phyloP scores from a whole-genome alignment of 2,888 invertebrate genomes.

The Lingula anatina region DNA sequence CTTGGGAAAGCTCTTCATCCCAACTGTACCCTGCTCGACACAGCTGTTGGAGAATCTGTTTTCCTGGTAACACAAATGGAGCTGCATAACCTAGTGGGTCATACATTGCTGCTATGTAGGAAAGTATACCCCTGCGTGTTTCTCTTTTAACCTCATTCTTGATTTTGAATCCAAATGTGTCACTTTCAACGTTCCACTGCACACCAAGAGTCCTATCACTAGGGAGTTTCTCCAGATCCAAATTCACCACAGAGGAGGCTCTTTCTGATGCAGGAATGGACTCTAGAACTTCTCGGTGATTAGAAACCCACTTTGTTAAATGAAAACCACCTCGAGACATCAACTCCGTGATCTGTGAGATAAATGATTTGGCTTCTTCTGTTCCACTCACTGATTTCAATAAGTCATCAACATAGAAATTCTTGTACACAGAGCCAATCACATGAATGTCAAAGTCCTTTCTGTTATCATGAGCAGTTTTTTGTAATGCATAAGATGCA shows the following conservation, averaged over 20 bases:
- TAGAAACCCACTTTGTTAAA: too few species aligned
- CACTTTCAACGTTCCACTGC: too few species aligned
- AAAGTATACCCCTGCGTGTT: too few species aligned
- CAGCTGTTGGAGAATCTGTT: too few species aligned
- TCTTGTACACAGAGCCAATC: background rate
- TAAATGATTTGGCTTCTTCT: conserved; percentile 3
- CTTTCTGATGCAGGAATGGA: too few species aligned
- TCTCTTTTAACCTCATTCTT: too few species aligned
- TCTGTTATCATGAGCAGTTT: conserved; percentile 2
- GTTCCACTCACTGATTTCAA: conserved; percentile 5
- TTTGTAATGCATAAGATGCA: conserved; percentile 8
- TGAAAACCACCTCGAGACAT: too few species aligned
- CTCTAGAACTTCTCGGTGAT: background rate
- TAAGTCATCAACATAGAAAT: conserved; percentile 11
- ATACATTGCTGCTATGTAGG: too few species aligned
- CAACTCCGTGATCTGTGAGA: too few species aligned
- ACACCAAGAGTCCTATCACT: background rate
- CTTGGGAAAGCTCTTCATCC: background rate
- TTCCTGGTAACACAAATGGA: too few species aligned
- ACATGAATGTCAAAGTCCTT: conserved; percentile 2
- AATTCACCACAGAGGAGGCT: too few species aligned
- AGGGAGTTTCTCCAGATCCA: background rate
- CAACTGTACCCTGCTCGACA: background rate
- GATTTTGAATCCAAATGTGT: background rate
- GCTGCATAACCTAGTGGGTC: too few species aligned